A percentile compares a stretch with the other conserved stretches of the same genome.
Conservation (phyloP, 1,140 invertebrate species). For the Glomeris maerens region DNA sequence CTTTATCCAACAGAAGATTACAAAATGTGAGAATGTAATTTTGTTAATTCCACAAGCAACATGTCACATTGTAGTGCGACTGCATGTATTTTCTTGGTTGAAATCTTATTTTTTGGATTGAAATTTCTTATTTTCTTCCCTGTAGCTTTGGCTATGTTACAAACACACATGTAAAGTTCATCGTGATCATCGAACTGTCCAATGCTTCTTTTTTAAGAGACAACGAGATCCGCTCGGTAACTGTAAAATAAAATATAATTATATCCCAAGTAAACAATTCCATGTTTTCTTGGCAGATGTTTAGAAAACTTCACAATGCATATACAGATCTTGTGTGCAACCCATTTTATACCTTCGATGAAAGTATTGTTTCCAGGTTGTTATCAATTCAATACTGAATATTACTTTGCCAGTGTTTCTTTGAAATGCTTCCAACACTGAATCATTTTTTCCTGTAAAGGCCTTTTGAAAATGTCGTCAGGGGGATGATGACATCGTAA, state of each 20-base stretch:
- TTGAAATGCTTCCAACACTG: background rate
- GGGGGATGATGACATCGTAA: slow-evolving; percentile 15
- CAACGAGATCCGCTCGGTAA: slow-evolving; percentile 84
- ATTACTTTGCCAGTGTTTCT: too few relatives aligned
- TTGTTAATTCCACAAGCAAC: too few relatives aligned
- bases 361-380: slow-evolving; percentile 65
- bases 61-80: too few relatives aligned
- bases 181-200: slow-evolving; percentile 81
- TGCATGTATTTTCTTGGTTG: too few relatives aligned
- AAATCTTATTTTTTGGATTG: too few relatives aligned
- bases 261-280: slow-evolving; percentile 1
- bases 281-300: slow-evolving; percentile 46
- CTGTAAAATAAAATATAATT: slow-evolving; percentile 18
- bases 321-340: slow-evolving; percentile 88
- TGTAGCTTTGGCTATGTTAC: slow-evolving; percentile 89
- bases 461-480: slow-evolving; percentile 13
- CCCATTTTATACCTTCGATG: slow-evolving; percentile 83
- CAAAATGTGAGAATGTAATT: slow-evolving; percentile 59
- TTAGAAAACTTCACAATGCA: slow-evolving; percentile 72
- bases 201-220: slow-evolving; percentile 75
- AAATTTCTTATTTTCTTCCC: slow-evolving; percentile 21
- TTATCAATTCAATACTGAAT: too few relatives aligned
- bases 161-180: slow-evolving; percentile 92
- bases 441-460: slow-evolving; percentile 11
- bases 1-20: slow-evolving; percentile 91